Evolutionary conservation across 2,888 invertebrate species (phyloP), one percentile per base, ranked within the genome.

Genomic region (Eristalis arbustorum): DNA sequence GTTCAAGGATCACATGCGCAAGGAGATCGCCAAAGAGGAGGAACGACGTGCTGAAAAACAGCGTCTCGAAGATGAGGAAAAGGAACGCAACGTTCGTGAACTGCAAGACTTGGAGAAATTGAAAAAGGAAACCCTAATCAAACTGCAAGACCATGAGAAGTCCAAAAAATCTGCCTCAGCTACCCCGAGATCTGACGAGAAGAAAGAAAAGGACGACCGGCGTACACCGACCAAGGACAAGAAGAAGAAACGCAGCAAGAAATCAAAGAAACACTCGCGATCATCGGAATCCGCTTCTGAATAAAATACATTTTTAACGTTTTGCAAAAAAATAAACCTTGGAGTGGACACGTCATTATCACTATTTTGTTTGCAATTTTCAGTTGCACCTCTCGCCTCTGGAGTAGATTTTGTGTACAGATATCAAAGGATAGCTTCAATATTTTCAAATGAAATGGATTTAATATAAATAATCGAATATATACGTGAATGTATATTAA

Each of bases 1-100:
- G 88, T 90, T 95, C 61, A 94, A 94, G 88, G 94, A 95, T 89
- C 95, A 95, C 88, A 95, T 95, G 93, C 94, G 95, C 80, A 91
- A 94, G 87, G 94, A 94, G 88, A 93, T 94, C 57, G 93, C 94
- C 68, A 94, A 94, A 89, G 93, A 94, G 89, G 94, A 94, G 88
- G 94, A 94, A 88, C 93, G 94, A 77, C 94, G 94, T 61, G 94
- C 93, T 1, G 94, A 94, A 84, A 91, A 91, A 77, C 91, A 91
- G 85, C 91, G 91, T 25, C 84, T 91, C 63, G 91, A 92, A 74
- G 93, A 92, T 37, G 83, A 91, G 10, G 92, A 91, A 84, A 92
- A 92, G 71, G 91, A 91, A 76, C 91, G 91, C 73, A 91, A 91
- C 2, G 91, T 91, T 4, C 91, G 91, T 11, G 92, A 91, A 89